Evolutionary conservation across 2,113 vertebrate genomes (phyloP), one percentile per base, ranked within the genome.

Genomic region (Odontophorus gujanensis): DNA sequence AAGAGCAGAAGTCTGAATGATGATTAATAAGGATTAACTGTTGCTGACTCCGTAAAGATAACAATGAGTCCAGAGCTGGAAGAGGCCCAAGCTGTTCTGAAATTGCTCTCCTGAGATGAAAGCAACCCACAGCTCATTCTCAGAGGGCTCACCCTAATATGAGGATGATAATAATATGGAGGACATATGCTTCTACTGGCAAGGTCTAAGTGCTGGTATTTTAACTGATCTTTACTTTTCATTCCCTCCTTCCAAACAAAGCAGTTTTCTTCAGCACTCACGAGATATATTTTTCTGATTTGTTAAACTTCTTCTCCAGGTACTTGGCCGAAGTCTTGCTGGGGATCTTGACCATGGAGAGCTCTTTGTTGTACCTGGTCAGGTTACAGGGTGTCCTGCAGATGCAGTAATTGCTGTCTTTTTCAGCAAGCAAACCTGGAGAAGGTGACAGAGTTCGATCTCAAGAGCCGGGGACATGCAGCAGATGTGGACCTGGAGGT

Each of bases 261-360:
- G 67, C 30, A 68, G 62, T 17, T 38, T 8, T 45, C 73, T 66
- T 30, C 34, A n/a, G 24, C 71, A 97, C 99, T 98, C 96, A 99
- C 99, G 98, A 98, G 96, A 99, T 99, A 83, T 99, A 99, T 91
- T 99, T 99, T 97, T 99, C 99, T 0, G 99, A 99, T 97, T 98
- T 99, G 98, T 99, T 99, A 96, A 99, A 99, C 96, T 99, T 99
- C 97, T 99, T 99, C 98, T 99, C 99, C 78, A 99, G 98, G 97
- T 99, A 99, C 95, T 99, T 99, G 84, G 99, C 99, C 0, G 99
- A 99, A 1, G 99, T 99, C 97, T 99, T 99, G 98, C 99, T 99
- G 96, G 99, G 99, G 92, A 99, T 99, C 97, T 99, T 99, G 92
- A 99, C 99, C 99, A 99, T 99, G 98, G 99, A 99, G 81, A 99